Conservation (phyloP, 2,113 vertebrate genomes). For the Percopsis transmontana region DNA sequence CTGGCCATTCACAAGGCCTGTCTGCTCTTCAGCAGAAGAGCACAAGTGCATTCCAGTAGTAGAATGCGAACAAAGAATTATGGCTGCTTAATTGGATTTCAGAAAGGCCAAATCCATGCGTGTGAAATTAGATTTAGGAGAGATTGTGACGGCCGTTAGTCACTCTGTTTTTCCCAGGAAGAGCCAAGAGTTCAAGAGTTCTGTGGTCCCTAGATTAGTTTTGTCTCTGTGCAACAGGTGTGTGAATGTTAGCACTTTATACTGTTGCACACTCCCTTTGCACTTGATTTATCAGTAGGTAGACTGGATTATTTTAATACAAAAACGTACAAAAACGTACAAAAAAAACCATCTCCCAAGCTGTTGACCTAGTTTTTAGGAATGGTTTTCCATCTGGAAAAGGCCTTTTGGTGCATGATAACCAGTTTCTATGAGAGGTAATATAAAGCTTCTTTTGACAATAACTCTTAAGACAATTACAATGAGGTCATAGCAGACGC, state of each 20-base stretch:
- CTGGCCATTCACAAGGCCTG: conserved; percentile 15
- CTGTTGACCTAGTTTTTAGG: too few relatives aligned
- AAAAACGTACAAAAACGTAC: neutral
- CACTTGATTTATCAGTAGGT: conserved; percentile 17
- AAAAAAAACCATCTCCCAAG: too few relatives aligned
- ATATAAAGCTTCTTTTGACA: conserved; percentile 30
- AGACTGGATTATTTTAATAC: conserved; percentile 22
- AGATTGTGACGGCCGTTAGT: neutral
- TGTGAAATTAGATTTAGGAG: conserved; percentile 22
- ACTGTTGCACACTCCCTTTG: conserved; percentile 21
- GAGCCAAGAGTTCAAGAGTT: conserved; percentile 42
- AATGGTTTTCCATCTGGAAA: conserved; percentile 16
- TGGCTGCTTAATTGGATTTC: conserved; percentile 36
- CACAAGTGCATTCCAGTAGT: conserved; percentile 7
- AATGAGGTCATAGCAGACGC: too few relatives aligned
- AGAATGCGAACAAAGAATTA: conserved; percentile 6
- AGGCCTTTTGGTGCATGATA: neutral
- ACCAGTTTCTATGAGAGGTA: conserved; percentile 14
- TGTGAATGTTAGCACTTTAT: conserved; percentile 4
- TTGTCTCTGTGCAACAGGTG: neutral
- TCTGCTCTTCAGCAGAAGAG: conserved; percentile 12
- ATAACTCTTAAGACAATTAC: too few relatives aligned
- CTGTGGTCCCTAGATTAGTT: conserved; percentile 17
- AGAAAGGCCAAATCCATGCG: neutral
- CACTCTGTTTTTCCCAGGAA: neutral